Evolutionary conservation across 2,888 invertebrate genomes (phyloP), one percentile per base, ranked within the genome.

Genomic region (Fragum sueziense): DNA sequence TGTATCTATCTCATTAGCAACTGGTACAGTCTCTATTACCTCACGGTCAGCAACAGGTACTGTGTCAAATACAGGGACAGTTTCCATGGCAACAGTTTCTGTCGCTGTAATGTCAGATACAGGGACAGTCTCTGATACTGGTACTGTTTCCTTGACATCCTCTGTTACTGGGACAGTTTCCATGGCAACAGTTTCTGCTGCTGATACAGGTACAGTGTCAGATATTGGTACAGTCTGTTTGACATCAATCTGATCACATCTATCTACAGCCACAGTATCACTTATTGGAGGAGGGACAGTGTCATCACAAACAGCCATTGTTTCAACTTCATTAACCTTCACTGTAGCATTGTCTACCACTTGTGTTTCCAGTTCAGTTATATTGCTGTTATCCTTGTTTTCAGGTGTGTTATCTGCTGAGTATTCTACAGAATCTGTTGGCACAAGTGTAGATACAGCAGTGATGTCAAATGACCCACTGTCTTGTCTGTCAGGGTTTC

Each of bases 81-180:
- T 29, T 11, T 31, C 52, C 14, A n/a, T 22, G n/a, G 65, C 2
- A 17, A 76, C 73, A 27, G 80, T 27, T 17, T 70, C 37, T 25
- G 73, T 76, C 47, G n/a, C n/a, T n/a, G n/a, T 41, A 7, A 34
- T 59, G 25, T 79, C 74, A 67, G 31, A 29, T 25, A 75, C 57
- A 22, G 78, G 61, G n/a, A 80, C 52, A 34, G 61, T 59, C 37
- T 74, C 67, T 29, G 70, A 41, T 11, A 70, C 71, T 41, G 69
- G 65, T 0, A 74, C 77, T 2, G 69, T 65, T 20, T 57, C 77
- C 37, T 76, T 76, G 25, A 67, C 57, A 3, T 72, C 34, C 2
- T 77, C 74, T 52, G 70, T 69, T n/a, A 70, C 22, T 25, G 17
- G 31, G 22, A 70, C 70, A 14, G 70, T 57, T 17, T 70, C n/a